phyloP scores from a whole-genome alignment of 1,140 invertebrate species.

The Chironomus tepperi region DNA sequence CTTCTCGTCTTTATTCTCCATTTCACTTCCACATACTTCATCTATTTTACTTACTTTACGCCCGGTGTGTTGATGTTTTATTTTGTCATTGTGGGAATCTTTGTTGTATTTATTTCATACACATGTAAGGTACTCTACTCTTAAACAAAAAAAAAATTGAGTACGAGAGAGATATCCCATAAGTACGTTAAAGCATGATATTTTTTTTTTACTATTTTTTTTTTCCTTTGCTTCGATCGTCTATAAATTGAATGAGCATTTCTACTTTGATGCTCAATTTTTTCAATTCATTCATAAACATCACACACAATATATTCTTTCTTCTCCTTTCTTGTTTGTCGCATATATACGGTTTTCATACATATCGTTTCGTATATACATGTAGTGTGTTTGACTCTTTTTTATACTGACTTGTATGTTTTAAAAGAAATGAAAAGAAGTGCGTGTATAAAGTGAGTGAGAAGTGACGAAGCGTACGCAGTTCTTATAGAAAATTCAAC shows the following conservation, averaged over 20 bases:
- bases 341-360: background rate
- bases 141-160: too few relatives aligned
- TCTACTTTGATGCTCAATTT: background rate
- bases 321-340: background rate
- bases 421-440: background rate
- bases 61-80: background rate
- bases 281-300: conserved; percentile 14
- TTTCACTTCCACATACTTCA: background rate
- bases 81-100: background rate
- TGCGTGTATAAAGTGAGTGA: conserved; percentile 12
- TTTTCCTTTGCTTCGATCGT: background rate
- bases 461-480: background rate
- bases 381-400: too few relatives aligned
- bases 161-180: too few relatives aligned
- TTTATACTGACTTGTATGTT: too few relatives aligned
- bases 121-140: too few relatives aligned
- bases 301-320: background rate
- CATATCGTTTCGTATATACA: too few relatives aligned
- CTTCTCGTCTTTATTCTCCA: too few relatives aligned
- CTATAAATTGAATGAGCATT: background rate
- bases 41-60: background rate
- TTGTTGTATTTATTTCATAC: too few relatives aligned
- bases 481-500: background rate
- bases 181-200: background rate
- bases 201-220: background rate